These are phyloP conservation scores for Eulemur macaco DNA, from an alignment of 2,113 vertebrate species.

Conservation along the genomic window DNA sequence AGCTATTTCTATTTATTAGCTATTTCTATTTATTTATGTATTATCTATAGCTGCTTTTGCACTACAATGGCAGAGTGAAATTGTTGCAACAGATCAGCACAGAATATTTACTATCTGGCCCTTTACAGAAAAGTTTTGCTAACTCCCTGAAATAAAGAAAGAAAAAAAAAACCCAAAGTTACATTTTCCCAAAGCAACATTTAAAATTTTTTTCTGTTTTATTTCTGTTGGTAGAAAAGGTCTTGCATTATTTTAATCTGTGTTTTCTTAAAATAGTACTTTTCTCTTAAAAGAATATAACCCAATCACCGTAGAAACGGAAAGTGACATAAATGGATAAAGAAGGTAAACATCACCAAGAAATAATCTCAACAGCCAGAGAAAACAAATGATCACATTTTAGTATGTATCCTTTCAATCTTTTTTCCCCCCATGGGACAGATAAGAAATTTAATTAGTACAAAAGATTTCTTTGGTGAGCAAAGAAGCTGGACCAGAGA, in stretches of 20 bases:
- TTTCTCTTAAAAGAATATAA: not conserved
- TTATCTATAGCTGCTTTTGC: not conserved
- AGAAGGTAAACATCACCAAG: not conserved
- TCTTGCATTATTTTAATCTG: not conserved
- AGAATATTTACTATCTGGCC: not conserved
- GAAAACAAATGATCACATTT: not conserved
- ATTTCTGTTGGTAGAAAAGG: not conserved
- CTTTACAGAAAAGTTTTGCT: not conserved
- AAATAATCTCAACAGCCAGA: not conserved
- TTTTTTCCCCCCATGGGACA: not conserved
- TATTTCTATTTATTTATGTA: not conserved
- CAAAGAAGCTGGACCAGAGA: not conserved
- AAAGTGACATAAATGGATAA: not conserved
- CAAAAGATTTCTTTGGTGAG: constrained; percentile 31
- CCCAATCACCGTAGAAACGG: not conserved
- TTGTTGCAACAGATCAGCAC: not conserved
- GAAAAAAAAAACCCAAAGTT: not conserved
- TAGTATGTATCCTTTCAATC: not conserved
- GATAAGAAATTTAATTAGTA: constrained; percentile 14
- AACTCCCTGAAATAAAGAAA: not conserved
- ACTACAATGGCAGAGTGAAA: not conserved
- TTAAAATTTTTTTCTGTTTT: not conserved
- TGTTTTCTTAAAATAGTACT: not conserved
- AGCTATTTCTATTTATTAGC: not conserved
- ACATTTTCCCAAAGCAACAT: not conserved